phyloP scores from a whole-genome alignment of 1,140 invertebrate genomes.

The Goniozus legneri region DNA sequence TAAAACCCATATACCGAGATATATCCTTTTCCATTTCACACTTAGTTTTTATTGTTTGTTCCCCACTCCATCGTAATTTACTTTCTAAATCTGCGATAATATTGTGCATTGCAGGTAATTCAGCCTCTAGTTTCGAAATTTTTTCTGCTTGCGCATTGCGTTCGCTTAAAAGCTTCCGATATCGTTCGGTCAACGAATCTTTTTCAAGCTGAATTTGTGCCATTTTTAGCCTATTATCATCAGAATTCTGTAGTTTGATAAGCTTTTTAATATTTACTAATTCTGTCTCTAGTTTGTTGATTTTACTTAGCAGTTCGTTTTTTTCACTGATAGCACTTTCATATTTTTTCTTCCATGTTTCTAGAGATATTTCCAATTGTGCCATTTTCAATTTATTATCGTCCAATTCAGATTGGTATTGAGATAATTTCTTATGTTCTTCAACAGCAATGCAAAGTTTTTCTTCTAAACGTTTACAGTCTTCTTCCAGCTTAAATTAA shows the following conservation, averaged over 20 bases:
- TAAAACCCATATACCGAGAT: conserved; percentile 29
- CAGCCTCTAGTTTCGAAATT: conserved; percentile 33
- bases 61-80: conserved; percentile 18
- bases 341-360: conserved; percentile 41
- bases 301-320: conserved; percentile 22
- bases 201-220: conserved; percentile 29
- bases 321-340: conserved; percentile 32
- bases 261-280: conserved; percentile 24
- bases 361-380: conserved; percentile 41
- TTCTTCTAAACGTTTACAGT: conserved; percentile 41
- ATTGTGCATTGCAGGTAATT: conserved; percentile 31
- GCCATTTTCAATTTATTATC: conserved; percentile 41
- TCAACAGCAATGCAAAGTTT: conserved; percentile 37
- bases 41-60: conserved; percentile 15
- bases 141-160: conserved; percentile 31
- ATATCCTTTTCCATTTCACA: conserved; percentile 35
- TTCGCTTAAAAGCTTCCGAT: conserved; percentile 30
- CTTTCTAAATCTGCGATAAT: conserved; percentile 25
- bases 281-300: conserved; percentile 27
- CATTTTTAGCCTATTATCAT: conserved; percentile 23
- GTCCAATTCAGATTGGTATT: conserved; percentile 37
- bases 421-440: conserved; percentile 35
- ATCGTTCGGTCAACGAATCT: conserved; percentile 29
- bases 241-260: conserved; percentile 20
- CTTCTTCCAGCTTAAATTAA: conserved; percentile 33